Evolutionary conservation across 2,797 vertebrate genomes (phyloP), one percentile per base, ranked within the genome.

Genomic region (Setipinna tenuifilis): DNA sequence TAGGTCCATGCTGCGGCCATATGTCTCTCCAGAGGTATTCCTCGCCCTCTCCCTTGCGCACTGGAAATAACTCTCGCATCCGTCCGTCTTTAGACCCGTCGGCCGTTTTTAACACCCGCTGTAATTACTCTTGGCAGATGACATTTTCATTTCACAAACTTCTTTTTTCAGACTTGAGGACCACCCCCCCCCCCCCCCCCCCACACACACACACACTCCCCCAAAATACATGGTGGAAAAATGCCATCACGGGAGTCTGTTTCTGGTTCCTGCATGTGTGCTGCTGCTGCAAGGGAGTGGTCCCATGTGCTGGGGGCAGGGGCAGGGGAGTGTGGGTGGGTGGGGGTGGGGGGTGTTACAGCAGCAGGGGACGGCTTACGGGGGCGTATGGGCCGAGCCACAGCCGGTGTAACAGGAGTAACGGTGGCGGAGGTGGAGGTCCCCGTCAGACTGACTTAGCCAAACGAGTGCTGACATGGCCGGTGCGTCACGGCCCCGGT

Each of bases 381-480:
- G 23, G 6, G 62, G 62, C 62, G 16, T 12, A 28, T 54, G 14
- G 50, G 62, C 62, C 19, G 28, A 82, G 54, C 28, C 28, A 85
- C 50, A 41, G 48, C 59, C 80, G 7, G 23, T 28, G 85, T 87
- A 87, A 87, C 84, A 65, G 2, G 85, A 89, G 86, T 82, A 82
- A 85, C 58, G 50, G 50, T 54, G 50, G 50, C 14, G 50, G 50
- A 54, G 16, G 71, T 78, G 59, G 87, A 41, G 58, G 71, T 5
- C 17, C 86, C 89, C 86, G 83, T 92, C 89, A 89, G 86, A 85
- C 85, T 25, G 81, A 87, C 86, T 93, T 92, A 88, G 87, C 86
- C 85, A 44, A 86, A 92, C 86, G 87, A 71, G 61, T 85, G 65
- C 86, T 87, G 89, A 93, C 87, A 90, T 86, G 68, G 85, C 78